These are phyloP conservation scores for Lophius americanus DNA, from an alignment of 2,797 vertebrate genomes.

Conservation along the genomic window DNA sequence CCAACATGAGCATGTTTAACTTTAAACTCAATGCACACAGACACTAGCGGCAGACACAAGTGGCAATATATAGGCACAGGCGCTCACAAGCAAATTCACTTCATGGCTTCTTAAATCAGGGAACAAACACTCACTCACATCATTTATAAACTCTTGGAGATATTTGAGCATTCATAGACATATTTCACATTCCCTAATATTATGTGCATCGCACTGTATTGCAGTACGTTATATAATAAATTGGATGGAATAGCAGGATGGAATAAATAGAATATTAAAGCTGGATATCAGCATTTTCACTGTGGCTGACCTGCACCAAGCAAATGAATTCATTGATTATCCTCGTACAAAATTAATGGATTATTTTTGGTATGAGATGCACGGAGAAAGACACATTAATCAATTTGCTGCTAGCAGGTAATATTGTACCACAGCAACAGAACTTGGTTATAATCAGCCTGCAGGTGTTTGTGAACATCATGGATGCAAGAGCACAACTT, in stretches of 20 bases:
- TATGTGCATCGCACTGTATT: background rate
- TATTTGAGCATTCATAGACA: background rate
- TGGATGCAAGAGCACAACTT: background rate
- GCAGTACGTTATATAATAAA: too few species aligned
- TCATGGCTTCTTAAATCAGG: too few species aligned
- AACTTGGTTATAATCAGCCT: too few species aligned
- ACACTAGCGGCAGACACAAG: background rate
- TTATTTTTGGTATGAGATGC: background rate
- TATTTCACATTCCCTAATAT: background rate
- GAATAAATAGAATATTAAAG: background rate
- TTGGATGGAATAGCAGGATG: too few species aligned
- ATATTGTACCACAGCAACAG: too few species aligned
- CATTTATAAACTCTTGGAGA: too few species aligned
- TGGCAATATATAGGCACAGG: background rate
- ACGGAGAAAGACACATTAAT: background rate
- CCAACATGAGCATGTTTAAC: slow-evolving; percentile 60
- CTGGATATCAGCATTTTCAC: background rate
- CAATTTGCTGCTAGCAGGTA: too few species aligned
- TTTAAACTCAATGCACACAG: slow-evolving; percentile 49
- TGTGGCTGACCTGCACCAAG: background rate
- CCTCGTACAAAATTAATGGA: background rate
- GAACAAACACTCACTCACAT: too few species aligned
- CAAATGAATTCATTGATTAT: background rate
- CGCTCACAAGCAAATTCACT: background rate
- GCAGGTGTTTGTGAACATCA: too few species aligned